Evolutionary conservation across 2,113 vertebrate genomes (phyloP), one percentile per base, ranked within the genome.

Genomic region (Orcinus orca): DNA sequence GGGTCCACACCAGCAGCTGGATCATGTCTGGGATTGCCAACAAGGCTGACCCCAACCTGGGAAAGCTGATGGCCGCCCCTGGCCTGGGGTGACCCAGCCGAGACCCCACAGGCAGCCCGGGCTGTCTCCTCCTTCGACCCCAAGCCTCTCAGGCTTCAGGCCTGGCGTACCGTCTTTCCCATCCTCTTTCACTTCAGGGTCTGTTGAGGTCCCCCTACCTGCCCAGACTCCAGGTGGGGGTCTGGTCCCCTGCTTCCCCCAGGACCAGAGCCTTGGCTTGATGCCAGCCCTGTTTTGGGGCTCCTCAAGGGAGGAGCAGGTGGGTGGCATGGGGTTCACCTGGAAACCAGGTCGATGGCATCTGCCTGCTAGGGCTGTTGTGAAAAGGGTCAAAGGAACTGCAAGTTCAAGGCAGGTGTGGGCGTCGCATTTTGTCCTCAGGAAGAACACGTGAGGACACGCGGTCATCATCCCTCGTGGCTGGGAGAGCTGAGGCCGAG

Each of bases 81-180:
- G 70, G 36, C 8, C 6, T 8, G 10, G 1, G 23, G 38, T 13
- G 26, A 65, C 26, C 55, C 33, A 3, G 6, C 13, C 0, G 2
- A 47, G 38, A 9, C 26, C 4, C n/a, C 44, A 9, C 20, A 2
- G 47, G 44, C 7, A 21, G 3, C 33, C 33, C 3, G 20, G 7
- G 10, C 36, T 9, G 1, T 55, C 12, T 81, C 53, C 8, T 62
- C 13, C 84, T 60, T 8, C 4, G 44, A 50, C 17, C 12, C 36
- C 38, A 29, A 5, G 31, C 41, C 55, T 73, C 36, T 15, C 31
- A 50, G 82, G 29, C 53, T 47, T 70, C 73, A 44, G 47, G 33
- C 55, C 44, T 29, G 38, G 41, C 50, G 33, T 38, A 26, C 18
- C 38, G 38, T 62, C 23, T 55, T 17, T 73, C 33, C 67, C 21